Base-by-base conservation (phyloP, 2,797 vertebrate species). In the Brachymystax lenok region DNA sequence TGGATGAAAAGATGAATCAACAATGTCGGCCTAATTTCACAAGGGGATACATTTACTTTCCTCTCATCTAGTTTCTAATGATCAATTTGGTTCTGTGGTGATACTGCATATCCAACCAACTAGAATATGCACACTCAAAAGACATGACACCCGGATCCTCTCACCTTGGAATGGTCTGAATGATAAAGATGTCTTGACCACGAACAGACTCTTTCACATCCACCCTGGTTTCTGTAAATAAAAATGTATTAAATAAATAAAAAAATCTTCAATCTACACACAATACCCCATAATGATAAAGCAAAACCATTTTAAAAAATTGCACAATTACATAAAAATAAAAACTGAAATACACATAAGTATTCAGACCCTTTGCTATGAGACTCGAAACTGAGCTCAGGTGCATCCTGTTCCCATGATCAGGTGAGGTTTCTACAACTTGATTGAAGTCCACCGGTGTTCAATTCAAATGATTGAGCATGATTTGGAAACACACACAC, bases 81-180 rank as follows among this genome's bases (percentile, higher is more conserved):
- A 61, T n/a, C 10, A 0, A 70, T 24, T 50, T 50, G 21, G 12
- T 24, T 3, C 69, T 67, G 66, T 17, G 28, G 66, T 8, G 66
- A 5, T 1, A 35, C 8, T 27, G 12, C 5, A 14, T 13, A 69
- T 19, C 30, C 3, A 24, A 30, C 19, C 19, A 40, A 69, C 10
- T 1, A 46, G 33, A 21, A 46, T 13, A 24, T 30, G 14, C n/a
- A 46, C 21, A n/a, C 40, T 46, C 6, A 69, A 40, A 67, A 51
- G 70, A 30, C 10, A 13, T 63, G 10, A 8, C 1, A 63, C 21
- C 1, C 0, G 14, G 10, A 7, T 40, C 12, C 8, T 51, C 84
- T 94, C 84, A 99, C 98, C 96, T 97, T 83, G 98, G 97, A 90
- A 99, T 98, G 35, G 97, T 99, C 90, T 99, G 98, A 81, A 99